Base-by-base conservation (phyloP, 1,140 invertebrate species). In the Conus ventricosus region DNA sequence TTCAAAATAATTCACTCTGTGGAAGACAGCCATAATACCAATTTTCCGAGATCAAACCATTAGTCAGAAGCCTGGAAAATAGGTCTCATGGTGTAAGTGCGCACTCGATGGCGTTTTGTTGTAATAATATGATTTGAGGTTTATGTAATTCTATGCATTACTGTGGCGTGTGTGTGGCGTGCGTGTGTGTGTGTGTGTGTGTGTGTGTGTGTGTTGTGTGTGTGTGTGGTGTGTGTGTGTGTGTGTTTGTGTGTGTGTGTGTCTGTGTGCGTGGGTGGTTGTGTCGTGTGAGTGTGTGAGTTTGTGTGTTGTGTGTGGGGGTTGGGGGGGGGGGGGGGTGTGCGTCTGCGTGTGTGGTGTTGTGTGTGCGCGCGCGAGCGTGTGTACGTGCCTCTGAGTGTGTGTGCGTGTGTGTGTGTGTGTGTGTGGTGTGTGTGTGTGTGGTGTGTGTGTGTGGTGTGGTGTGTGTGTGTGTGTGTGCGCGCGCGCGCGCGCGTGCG, bases 391-490 rank as follows among this genome's bases (percentile, higher is more conserved):
- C 5, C 11, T 84, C 17, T 84, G 25, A 15, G 15, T 84, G 54
- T 57, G 17, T 13, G 23, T 57, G 53, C 25, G 54, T n/a, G 0
- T 13, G 54, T 57, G 54, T 23, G 55, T 83, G 53, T 53, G 53
- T n/a, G 8, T 83, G 81, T 83, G 53, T 83, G 81, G 81, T 83
- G 53, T 83, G 81, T 83, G 53, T 83, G 81, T 83, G 53, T 54
- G 81, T 54, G 53, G 53, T 54, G 39, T 54, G 53, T 57, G 81
- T 83, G 53, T 83, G 81, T 83, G n/a, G n/a, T n/a, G n/a, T n/a
- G n/a, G 8, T 83, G 81, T 83, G 53, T 83, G 81, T 84, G n/a
- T 60, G 82, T 84, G 55, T 84, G 54, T 84, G 55, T 84, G 55
- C 60, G 55, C 55, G 25, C 7, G 8, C 53, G 81, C 54, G 53